Conservation (phyloP, 2,888 invertebrate genomes). For the Tineola bisselliella region DNA sequence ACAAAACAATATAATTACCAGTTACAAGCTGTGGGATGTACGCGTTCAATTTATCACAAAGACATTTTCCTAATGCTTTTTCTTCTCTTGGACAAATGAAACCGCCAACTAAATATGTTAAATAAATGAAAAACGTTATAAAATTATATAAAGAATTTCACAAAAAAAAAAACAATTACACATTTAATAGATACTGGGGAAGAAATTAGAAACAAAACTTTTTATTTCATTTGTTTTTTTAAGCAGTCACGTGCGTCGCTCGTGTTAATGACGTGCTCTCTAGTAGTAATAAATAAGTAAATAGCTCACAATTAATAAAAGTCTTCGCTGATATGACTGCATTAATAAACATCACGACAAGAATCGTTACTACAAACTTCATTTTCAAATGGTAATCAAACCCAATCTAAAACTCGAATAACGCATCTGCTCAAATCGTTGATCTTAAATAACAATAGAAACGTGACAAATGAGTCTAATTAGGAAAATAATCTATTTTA, state of each 20-base stretch:
- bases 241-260: too few relatives aligned
- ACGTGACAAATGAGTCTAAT: constrained; percentile 20
- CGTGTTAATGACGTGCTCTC: too few relatives aligned
- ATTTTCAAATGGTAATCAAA: not conserved
- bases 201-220: too few relatives aligned
- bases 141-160: too few relatives aligned
- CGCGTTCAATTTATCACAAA: constrained; percentile 68
- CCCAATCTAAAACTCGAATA: not conserved
- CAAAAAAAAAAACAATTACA: too few relatives aligned
- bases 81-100: constrained; percentile 75
- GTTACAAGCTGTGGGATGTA: constrained; percentile 69
- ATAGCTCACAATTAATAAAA: constrained; percentile 22
- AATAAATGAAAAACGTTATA: too few relatives aligned
- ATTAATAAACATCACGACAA: constrained; percentile 7
- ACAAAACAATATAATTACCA: constrained; percentile 34
- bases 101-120: constrained; percentile 73
- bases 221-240: too few relatives aligned
- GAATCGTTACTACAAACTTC: not conserved
- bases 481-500: not conserved
- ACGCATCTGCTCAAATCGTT: constrained; percentile 2
- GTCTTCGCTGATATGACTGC: constrained; percentile 15
- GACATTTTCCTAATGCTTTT: constrained; percentile 71
- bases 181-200: too few relatives aligned
- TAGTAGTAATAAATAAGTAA: too few relatives aligned
- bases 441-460: constrained; percentile 19